Evolutionary conservation across 1,140 invertebrate genomes (phyloP), one percentile per base, ranked within the genome.

Genomic region (Neodiprion fabricii): DNA sequence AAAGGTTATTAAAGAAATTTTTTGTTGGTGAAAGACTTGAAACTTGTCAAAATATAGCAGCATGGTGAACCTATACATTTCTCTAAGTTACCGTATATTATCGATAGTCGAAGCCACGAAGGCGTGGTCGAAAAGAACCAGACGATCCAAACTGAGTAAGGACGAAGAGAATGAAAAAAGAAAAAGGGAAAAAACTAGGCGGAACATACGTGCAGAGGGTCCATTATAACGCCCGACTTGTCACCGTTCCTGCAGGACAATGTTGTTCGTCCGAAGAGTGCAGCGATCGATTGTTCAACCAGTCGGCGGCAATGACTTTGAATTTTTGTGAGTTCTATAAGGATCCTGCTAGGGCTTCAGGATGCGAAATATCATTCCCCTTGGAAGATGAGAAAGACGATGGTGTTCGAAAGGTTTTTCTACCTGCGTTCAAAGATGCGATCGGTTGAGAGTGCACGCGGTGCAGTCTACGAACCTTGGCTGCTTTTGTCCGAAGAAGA

Each of bases 281-380:
- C 28, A 40, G 28, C 53, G 53, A 14, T 61, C 53, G 53, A 12
- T 61, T 61, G 28, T 40, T 40, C 28, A 40, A 5, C 28, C 2
- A 12, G 53, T 9, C 53, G 53, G 53, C 53, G 53, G 53, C 53
- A 61, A 61, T 61, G 53, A 61, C 53, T 61, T 61, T 61, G 53
- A 17, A 17, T 14, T 61, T 61, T 61, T 17, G 53, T 61, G 53
- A 12, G 53, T 9, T 17, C 28, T 40, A 1, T 61, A 12, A 17
- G n/a, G 53, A 9, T 4, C 53, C 53, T 0, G 53, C 11, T 2
- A 9, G 9, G 53, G 53, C n/a, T 61, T 61, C 9, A 61, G 53
- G 53, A 17, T 17, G 53, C 53, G 53, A 61, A 61, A 61, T 61
- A 61, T 61, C n/a, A 12, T 17, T 61, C 53, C 53, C n/a, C 53